Evolutionary conservation across 2,113 vertebrate genomes (phyloP).

Genomic region (Pogona vitticeps): DNA sequence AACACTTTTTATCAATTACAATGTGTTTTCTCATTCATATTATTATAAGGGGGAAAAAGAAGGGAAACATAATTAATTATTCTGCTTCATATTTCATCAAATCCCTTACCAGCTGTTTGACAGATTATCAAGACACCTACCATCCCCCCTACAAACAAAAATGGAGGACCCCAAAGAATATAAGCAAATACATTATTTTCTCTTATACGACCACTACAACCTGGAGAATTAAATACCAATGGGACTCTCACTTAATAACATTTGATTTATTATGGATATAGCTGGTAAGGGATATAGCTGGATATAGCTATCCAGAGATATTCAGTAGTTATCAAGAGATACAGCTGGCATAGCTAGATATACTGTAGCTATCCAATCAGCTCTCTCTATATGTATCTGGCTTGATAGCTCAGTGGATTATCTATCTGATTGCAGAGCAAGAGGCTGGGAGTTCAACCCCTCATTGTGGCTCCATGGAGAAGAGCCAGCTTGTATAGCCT

Average conservation of each 20-base stretch:
- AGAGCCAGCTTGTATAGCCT: too few relatives aligned
- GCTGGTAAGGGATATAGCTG: too few relatives aligned
- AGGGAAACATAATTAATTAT: conserved; percentile 75
- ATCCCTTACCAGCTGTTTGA: conserved; percentile 69
- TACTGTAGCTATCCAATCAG: too few relatives aligned
- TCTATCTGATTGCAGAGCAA: too few relatives aligned
- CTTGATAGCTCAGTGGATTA: too few relatives aligned
- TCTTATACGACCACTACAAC: conserved; percentile 14
- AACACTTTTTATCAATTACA: conserved; percentile 38
- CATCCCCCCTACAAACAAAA: background rate
- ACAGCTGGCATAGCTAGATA: too few relatives aligned
- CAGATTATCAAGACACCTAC: conserved; percentile 73
- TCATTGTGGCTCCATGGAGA: too few relatives aligned
- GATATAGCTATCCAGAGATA: too few relatives aligned
- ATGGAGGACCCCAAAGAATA: conserved; percentile 45
- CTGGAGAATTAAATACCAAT: conserved; percentile 46
- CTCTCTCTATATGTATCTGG: too few relatives aligned
- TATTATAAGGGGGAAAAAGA: conserved; percentile 60
- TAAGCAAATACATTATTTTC: conserved; percentile 18
- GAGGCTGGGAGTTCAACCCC: too few relatives aligned
- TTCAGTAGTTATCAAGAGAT: too few relatives aligned
- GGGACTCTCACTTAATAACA: conserved; percentile 31
- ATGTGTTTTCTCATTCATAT: conserved; percentile 47
- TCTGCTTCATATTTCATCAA: conserved; percentile 74
- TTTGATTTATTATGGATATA: conserved; percentile 24